Percentiles rank a stretch among this genome's conserved stretches.
Evolutionary conservation across 1,140 invertebrate genomes (phyloP).

Genomic region (Macrotrachela quadricornifera): DNA sequence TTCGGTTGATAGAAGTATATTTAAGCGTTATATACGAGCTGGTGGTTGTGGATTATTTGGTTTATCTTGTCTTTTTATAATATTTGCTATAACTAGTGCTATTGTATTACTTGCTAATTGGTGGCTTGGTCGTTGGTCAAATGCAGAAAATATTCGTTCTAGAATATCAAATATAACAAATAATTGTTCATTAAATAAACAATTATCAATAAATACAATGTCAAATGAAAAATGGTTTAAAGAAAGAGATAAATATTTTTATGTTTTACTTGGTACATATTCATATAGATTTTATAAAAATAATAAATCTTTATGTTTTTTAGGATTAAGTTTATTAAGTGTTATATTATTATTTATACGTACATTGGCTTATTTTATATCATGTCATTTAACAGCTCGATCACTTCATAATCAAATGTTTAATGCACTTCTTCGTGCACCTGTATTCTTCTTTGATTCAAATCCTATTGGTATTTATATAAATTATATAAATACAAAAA

Average conservation of each 20-base stretch:
- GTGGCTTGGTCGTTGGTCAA: conserved; percentile 52
- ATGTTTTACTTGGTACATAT: neutral
- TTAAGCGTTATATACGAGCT: conserved; percentile 43
- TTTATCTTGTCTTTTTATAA: conserved; percentile 36
- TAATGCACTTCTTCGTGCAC: conserved; percentile 2
- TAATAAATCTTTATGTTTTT: neutral
- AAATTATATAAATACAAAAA: neutral
- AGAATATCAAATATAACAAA: neutral
- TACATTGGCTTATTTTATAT: neutral
- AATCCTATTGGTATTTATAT: conserved; percentile 5
- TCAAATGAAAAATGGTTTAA: neutral
- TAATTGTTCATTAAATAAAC: neutral
- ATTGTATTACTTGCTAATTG: conserved; percentile 49
- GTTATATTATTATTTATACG: neutral
- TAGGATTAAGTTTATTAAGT: neutral
- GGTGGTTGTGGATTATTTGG: conserved; percentile 38
- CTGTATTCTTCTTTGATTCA: conserved; percentile 2
- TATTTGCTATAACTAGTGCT: conserved; percentile 44
- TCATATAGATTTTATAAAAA: neutral
- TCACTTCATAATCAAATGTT: conserved; percentile 5
- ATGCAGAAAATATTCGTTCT: neutral
- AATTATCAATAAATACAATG: neutral
- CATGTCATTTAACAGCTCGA: neutral
- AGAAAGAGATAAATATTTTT: neutral
- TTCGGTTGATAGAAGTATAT: conserved; percentile 37